Evolutionary conservation across 1,140 invertebrate genomes (phyloP), one percentile per base, ranked within the genome.

Genomic region (Acarapis woodi): DNA sequence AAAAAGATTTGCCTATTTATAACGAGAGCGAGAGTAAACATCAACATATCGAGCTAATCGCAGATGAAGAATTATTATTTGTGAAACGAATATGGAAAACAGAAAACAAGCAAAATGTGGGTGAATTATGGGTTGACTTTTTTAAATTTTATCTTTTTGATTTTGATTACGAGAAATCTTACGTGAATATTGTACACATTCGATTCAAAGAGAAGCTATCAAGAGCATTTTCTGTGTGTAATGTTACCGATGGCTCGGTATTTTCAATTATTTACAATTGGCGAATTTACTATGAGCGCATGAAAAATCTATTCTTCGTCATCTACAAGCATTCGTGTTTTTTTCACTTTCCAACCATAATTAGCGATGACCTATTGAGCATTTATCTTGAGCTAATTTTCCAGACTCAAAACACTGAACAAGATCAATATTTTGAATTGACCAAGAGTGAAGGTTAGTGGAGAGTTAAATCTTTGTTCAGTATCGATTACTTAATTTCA

Each of bases 241-340:
- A n/a, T n/a, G n/a, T n/a, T n/a, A n/a, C n/a, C n/a, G n/a, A n/a
- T n/a, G n/a, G n/a, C n/a, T n/a, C n/a, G 5, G 44, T 66, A 10
- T 55, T 54, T 3, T 52, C 56, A 22, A 55, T 60, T 46, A 59
- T 64, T 36, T 65, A 65, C 43, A 50, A 62, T n/a, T 68, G 65
- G 65, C 60, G 56, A 40, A 56, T 57, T 3, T 53, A 55, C 28
- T 54, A 54, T 37, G 53, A 66, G 35, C 62, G 62, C 3, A 62
- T 68, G 44, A 64, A 68, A 55, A 56, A 56, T 57, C 37, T 30
- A 14, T 2, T 18, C 12, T 20, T 18, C 9, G n/a, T n/a, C 4
- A n/a, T 4, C 9, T 19, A 22, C 6, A 38, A 38, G 31, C 10
- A 32, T 6, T 18, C 26, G 3, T 30, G 37, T 20, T 31, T n/a